Conservation (phyloP, 2,113 vertebrate genomes). For the Okapia johnstoni region DNA sequence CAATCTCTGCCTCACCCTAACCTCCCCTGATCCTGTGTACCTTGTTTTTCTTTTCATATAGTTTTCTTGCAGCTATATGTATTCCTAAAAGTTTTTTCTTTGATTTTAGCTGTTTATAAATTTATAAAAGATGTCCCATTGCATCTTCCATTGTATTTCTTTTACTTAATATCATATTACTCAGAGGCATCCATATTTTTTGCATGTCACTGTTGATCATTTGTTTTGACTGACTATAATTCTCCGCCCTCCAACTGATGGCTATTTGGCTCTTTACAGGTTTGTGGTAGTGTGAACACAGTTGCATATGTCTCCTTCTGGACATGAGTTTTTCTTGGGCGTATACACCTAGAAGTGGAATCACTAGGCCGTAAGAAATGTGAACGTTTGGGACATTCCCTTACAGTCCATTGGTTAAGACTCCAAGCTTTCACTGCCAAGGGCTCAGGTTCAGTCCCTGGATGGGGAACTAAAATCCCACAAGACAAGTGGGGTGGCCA, state of each 20-base stretch:
- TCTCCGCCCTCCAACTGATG: neutral
- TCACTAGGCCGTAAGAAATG: neutral
- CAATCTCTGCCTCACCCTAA: neutral
- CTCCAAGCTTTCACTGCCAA: neutral
- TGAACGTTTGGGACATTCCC: neutral
- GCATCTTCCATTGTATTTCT: neutral
- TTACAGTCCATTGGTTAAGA: neutral
- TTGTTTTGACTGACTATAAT: neutral
- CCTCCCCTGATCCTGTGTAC: neutral
- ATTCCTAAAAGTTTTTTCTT: neutral
- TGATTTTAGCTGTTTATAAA: neutral
- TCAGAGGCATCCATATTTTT: neutral
- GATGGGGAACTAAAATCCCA: neutral
- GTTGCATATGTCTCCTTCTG: neutral
- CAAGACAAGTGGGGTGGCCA: neutral
- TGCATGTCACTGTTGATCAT: neutral
- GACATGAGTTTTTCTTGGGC: neutral
- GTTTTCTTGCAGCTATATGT: neutral
- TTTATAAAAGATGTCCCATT: neutral
- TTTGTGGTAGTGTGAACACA: neutral
- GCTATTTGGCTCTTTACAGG: neutral
- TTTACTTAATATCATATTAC: neutral
- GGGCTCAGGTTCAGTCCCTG: neutral
- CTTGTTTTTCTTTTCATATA: neutral
- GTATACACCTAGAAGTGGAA: neutral